Percentiles rank a stretch among this genome's conserved stretches.
Evolutionary conservation across 1,140 invertebrate genomes (phyloP).

Genomic region (Drosophila neocordata): DNA sequence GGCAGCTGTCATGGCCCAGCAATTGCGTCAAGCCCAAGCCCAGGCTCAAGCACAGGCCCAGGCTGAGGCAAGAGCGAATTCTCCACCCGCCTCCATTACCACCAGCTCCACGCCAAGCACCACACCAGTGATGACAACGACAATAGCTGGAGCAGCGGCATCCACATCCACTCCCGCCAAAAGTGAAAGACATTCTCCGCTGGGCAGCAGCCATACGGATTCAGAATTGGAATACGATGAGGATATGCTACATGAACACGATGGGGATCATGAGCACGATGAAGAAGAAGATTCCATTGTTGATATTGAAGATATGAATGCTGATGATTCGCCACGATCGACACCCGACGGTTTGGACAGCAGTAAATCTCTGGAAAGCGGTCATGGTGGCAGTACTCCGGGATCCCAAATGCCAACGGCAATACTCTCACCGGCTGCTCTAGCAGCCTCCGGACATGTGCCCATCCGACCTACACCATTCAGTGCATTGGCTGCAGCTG

Average conservation of each 20-base stretch:
- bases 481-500: constrained; percentile 86
- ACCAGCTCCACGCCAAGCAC: constrained; percentile 57
- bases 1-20: constrained; percentile 53
- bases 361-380: constrained; percentile 75
- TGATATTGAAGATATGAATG: constrained; percentile 87
- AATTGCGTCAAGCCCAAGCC: constrained; percentile 52
- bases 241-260: constrained; percentile 84
- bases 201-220: constrained; percentile 79
- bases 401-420: constrained; percentile 75
- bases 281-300: constrained; percentile 87
- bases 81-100: constrained; percentile 43
- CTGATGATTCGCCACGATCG: constrained; percentile 82
- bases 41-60: constrained; percentile 54
- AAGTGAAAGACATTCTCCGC: constrained; percentile 77
- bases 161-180: constrained; percentile 59
- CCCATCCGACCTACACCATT: constrained; percentile 87
- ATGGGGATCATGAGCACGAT: constrained; percentile 83
- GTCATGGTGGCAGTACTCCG: constrained; percentile 56
- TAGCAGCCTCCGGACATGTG: constrained; percentile 83
- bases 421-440: constrained; percentile 75
- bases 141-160: constrained; percentile 25
- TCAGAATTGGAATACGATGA: constrained; percentile 87
- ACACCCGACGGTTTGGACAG: constrained; percentile 77
- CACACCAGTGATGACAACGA: constrained; percentile 46
- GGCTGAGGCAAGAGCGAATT: constrained; percentile 53